Base-by-base conservation (phyloP, 2,888 invertebrate genomes). In the Oegoconia quadripuncta region DNA sequence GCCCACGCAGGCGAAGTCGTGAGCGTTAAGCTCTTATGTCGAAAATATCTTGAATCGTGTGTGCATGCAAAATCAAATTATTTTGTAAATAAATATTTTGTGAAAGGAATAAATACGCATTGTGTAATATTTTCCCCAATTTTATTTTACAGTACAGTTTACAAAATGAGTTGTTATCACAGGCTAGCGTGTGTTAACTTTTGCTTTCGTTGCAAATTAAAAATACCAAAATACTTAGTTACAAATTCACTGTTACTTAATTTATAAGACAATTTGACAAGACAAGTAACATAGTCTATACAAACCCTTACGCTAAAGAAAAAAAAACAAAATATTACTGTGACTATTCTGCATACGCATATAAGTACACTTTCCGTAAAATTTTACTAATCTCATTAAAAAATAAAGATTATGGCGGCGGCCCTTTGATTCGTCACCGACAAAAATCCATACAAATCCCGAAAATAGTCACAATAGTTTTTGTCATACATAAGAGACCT, bases 161-260 rank as follows among this genome's bases (percentile, higher is more conserved):
- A 81, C 67, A 78, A 77, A 81, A n/a, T 72, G 68, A 73, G 65
- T 74, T 78, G 65, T 75, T 78, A 82, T 83, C 82, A 84, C 83
- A 84, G 82, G 76, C 74, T 74, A 72, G 67, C 64, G 63, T 64
- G 68, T 69, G 66, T 59, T 55, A 61, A 69, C 53, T 57, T 57
- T 58, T 49, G 50, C 56, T 48, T 55, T 57, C 46, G 48, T 56
- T 58, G 62, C 30, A 43, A 45, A 47, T 16, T 41, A 41, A 32
- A 34, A 27, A 34, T 20, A 37, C 14, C 11, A 31, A 13, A 7
- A 25, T 18, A 31, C 30, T 25, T 26, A 18, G 7, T 25, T 30
- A 8, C 8, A 31, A n/a, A 11, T 31, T 31, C 7, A 18, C 11
- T 13, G 4, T 18, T 28, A 15, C 15, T 8, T 28, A 17, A 30